Base-by-base conservation (phyloP, 1,140 invertebrate species). In the Drosophila bocqueti region DNA sequence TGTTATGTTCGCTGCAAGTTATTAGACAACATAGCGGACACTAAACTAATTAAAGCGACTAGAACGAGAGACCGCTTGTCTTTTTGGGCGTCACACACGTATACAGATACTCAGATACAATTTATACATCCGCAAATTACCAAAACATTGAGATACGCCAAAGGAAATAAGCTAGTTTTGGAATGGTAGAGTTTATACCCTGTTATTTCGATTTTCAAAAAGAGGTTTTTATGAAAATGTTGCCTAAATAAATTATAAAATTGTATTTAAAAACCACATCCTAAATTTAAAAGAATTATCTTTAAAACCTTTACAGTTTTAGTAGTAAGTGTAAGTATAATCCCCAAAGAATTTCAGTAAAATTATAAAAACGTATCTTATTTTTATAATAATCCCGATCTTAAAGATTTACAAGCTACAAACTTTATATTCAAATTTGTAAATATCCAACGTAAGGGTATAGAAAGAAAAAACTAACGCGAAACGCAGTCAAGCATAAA, bases 31-130 rank as follows among this genome's bases (percentile, higher is more conserved):
- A 66, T 87, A 87, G 84, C 84, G 84, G 84, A 60, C 79, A 79
- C 61, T 57, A 76, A 89, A 89, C 84, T 89, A 90, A 90, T 89
- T 89, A 90, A 90, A 89, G 73, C 77, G 66, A 49, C 75, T 73
- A 49, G 73, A 65, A 50, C 74, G 40, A n/a, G 54, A 72, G 66
- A 80, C 74, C 77, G 73, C 73, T 49, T 60, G 67, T 69, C 69
- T 82, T 72, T 64, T 55, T 36, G 50, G 71, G 65, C 57, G 62
- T 68, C 54, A 63, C 60, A 67, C 26, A 42, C 42, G 64, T 58
- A 74, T 67, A 62, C 45, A 66, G 45, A 62, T 62, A 81, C 59
- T 50, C 21, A 57, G 13, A 76, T 38, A 55, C 31, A 24, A 40
- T 36, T 65, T 29, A 9, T 18, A 57, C 54, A 57, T 55, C 34